phyloP scores from a whole-genome alignment of 2,888 invertebrate genomes.

The Melanchra persicariae region DNA sequence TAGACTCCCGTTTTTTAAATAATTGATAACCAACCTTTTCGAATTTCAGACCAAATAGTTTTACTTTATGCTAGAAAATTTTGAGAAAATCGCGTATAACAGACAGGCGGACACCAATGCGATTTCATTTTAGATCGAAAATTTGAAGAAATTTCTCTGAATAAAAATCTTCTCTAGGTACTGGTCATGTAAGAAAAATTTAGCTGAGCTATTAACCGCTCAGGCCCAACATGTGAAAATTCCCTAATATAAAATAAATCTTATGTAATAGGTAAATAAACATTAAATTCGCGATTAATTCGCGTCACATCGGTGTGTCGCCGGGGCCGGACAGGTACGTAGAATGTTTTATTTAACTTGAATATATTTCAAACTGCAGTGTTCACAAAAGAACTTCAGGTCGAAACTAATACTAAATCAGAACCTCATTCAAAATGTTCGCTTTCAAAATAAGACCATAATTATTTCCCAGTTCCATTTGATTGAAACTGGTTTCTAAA shows the following conservation, averaged over 20 bases:
- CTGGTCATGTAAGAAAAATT: neutral
- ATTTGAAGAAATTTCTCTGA: conserved; percentile 3
- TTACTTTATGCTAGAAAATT: neutral
- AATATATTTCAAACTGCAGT: too few relatives aligned
- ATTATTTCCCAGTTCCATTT: neutral
- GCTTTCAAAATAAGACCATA: neutral
- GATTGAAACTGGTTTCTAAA: conserved; percentile 5
- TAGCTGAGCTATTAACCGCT: neutral
- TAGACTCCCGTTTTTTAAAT: too few relatives aligned
- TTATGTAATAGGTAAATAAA: too few relatives aligned
- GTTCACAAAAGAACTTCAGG: too few relatives aligned
- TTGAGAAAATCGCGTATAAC: conserved; percentile 16
- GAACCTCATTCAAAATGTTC: neutral
- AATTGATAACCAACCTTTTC: neutral
- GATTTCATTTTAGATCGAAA: conserved; percentile 22
- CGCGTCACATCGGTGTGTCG: too few relatives aligned
- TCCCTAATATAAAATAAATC: too few relatives aligned
- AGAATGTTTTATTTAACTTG: too few relatives aligned
- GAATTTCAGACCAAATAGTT: neutral
- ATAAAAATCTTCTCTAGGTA: neutral
- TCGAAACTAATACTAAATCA: neutral
- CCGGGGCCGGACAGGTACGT: too few relatives aligned
- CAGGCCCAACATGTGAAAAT: too few relatives aligned
- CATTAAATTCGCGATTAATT: too few relatives aligned
- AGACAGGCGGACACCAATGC: conserved; percentile 26